Evolutionary conservation across 2,888 invertebrate genomes (phyloP), one percentile per base, ranked within the genome.

Genomic region (Ecliptopera silaceata): DNA sequence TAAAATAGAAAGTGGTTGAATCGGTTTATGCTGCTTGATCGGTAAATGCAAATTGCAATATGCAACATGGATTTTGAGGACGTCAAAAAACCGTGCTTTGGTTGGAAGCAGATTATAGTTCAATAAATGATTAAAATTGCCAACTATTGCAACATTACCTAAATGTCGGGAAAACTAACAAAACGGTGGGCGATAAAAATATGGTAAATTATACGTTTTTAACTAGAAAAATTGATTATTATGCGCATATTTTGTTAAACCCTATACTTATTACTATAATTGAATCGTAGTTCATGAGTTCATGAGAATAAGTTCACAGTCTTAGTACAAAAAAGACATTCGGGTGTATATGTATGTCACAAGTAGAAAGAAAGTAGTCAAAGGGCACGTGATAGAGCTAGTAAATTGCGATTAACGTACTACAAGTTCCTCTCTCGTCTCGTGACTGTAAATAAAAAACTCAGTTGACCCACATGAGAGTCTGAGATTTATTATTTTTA

Each of bases 1-100:
- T 70, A 72, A 75, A 75, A 77, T 74, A 77, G 77, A 77, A 77
- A 77, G 77, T 75, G 66, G 69, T 64, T 32, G 18, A 11, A 48
- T 29, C 63, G 31, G 32, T 22, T 31, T 29, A 41, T 50, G 60
- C 62, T 62, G 57, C 64, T 63, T 68, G 63, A 68, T 64, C 43
- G 47, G 45, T 58, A 65, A 63, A 59, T 46, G 56, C 60, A 22
- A 56, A 51, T 39, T 47, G 11, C 12, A 17, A 15, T 36, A 13
- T 8, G 12, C 13, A n/a, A n/a, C n/a, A n/a, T n/a, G n/a, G n/a
- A n/a, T n/a, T n/a, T n/a, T n/a, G n/a, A n/a, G n/a, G n/a, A n/a
- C n/a, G n/a, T n/a, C n/a, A n/a, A n/a, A n/a, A n/a, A n/a, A n/a
- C n/a, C n/a, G n/a, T n/a, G n/a, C n/a, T n/a, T n/a, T n/a, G n/a